Percentiles rank a stretch among this genome's conserved stretches.
Evolutionary conservation across 2,113 vertebrate species (phyloP).

Genomic region (Coturnix japonica): DNA sequence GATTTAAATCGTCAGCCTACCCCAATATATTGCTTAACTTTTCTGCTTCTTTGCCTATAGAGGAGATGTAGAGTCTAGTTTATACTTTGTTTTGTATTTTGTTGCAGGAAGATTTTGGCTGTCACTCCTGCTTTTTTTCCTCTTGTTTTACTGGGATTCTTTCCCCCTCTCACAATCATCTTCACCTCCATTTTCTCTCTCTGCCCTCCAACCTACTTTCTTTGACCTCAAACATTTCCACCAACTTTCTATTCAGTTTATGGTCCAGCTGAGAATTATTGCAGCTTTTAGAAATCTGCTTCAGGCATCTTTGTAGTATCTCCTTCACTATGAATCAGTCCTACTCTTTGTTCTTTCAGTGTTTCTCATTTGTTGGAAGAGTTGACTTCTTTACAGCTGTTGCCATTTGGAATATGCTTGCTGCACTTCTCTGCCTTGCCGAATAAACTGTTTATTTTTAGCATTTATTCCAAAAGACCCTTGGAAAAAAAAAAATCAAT

Average conservation of each 20-base stretch:
- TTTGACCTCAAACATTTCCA: not conserved
- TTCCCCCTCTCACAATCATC: not conserved
- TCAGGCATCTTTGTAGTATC: not conserved
- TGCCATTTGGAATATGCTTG: not conserved
- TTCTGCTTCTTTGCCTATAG: not conserved
- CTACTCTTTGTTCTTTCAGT: not conserved
- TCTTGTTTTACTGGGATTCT: not conserved
- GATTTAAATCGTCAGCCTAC: conserved; percentile 48
- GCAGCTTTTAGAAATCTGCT: not conserved
- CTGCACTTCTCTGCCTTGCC: not conserved
- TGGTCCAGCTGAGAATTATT: not conserved
- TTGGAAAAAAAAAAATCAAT: not conserved
- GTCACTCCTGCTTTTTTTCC: not conserved
- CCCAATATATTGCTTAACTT: conserved; percentile 38
- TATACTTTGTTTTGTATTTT: not conserved
- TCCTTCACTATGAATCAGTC: not conserved
- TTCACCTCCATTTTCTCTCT: not conserved
- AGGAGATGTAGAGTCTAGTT: not conserved
- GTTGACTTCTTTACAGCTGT: not conserved
- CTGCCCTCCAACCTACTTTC: not conserved
- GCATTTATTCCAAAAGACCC: not conserved
- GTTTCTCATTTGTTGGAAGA: not conserved
- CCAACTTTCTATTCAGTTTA: not conserved
- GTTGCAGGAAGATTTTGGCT: not conserved
- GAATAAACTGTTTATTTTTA: not conserved